These are phyloP conservation scores for Vanessa atalanta DNA, from an alignment of 1,140 invertebrate genomes.

Conservation along the genomic window DNA sequence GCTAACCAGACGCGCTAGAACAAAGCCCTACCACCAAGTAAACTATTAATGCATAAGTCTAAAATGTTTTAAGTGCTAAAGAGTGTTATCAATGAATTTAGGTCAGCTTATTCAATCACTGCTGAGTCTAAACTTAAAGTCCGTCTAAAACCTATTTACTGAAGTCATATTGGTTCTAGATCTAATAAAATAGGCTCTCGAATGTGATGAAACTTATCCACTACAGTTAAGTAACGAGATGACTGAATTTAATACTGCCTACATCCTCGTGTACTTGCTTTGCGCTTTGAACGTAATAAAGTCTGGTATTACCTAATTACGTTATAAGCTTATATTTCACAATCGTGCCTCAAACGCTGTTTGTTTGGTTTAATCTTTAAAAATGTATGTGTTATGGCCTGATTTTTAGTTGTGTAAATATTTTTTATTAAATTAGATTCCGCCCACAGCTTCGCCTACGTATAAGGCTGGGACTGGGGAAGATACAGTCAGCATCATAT, in stretches of 20 bases:
- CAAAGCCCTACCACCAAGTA: too few relatives aligned
- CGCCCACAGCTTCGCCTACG: too few relatives aligned
- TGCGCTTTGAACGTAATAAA: not conserved
- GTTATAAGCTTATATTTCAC: not conserved
- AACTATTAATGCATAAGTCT: too few relatives aligned
- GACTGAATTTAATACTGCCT: not conserved
- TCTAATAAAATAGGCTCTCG: slow-evolving; percentile 7
- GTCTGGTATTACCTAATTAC: too few relatives aligned
- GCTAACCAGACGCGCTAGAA: too few relatives aligned
- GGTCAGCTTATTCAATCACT: slow-evolving; percentile 10
- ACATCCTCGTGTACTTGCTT: not conserved
- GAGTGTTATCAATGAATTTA: not conserved
- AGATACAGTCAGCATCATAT: too few relatives aligned
- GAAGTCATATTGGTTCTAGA: not conserved
- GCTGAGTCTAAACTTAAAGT: slow-evolving; percentile 1
- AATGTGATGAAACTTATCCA: slow-evolving; percentile 2
- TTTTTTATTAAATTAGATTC: too few relatives aligned
- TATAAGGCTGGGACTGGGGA: too few relatives aligned
- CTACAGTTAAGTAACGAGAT: not conserved
- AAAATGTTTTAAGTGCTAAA: not conserved
- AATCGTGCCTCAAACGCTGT: not conserved
- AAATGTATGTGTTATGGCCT: too few relatives aligned
- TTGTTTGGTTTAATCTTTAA: not conserved
- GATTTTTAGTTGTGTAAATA: too few relatives aligned
- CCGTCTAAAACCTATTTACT: not conserved